Base-by-base conservation (phyloP, 92 coral and sea anemone genomes). In the Bergia puertoricense region DNA sequence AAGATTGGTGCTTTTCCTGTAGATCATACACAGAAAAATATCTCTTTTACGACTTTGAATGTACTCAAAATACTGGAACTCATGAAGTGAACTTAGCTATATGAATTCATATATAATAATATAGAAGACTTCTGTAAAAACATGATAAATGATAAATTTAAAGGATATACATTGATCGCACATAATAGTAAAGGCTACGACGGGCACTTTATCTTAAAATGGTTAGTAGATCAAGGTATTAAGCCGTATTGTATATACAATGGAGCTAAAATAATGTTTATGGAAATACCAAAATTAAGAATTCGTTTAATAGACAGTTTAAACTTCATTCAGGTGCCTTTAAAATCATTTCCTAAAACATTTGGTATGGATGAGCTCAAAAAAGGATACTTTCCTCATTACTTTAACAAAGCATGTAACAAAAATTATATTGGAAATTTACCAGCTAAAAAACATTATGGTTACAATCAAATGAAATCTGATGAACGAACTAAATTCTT, bases 111-210 rank as follows among this genome's bases (percentile, higher is more conserved):
- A 46, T 74, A 74, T 62, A n/a, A 9, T n/a, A 75, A 11, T 74
- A 86, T 86, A 6, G 79, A 75, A 14, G 46, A 75, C 9, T 75
- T 75, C 10, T 75, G 79, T 75, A 75, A 75, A 8, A 75, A 75
- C 0, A 15, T 8, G 69, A 62, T 62, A 39, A 75, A 38, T 42
- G 79, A 75, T 6, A 41, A 75, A 5, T 75, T 0, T 75, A 50
- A 82, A 50, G 86, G 86, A 20, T 82, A 82, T 72, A 54, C 86
- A 13, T 62, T 8, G 22, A 86, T 86, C 22, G 89, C 89, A 3
- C 89, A 86, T 2, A 86, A 86, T 9, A 50, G 68, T 79, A 86
- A 74, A 44, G 59, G 69, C 5, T 86, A 45, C 22, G 89, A 86
- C 6, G 69, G 43, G 6, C 81, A 86, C n/a, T 86, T 74, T 23